Percentiles rank a stretch among this genome's conserved stretches.
Evolutionary conservation across 2,113 vertebrate genomes (phyloP).

Genomic region (Azemiops feae): DNA sequence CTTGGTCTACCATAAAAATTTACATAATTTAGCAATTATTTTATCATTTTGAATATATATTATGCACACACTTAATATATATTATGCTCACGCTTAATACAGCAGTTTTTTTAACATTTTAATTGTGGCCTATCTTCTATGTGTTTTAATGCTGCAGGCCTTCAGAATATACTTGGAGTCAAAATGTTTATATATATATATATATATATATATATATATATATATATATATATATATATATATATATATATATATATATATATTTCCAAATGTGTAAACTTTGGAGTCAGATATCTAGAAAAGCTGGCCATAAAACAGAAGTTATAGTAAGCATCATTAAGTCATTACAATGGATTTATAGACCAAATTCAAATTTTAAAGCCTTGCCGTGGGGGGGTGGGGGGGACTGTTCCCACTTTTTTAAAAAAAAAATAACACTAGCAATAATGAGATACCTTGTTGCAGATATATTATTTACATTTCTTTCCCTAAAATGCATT

Average conservation of each 20-base stretch:
- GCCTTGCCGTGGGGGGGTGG: neutral
- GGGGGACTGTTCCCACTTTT: conserved; percentile 1
- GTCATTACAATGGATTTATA: conserved; percentile 54
- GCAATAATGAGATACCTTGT: conserved; percentile 14
- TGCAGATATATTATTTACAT: neutral
- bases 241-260: neutral
- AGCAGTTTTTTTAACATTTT: conserved; percentile 64
- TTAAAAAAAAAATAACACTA: conserved; percentile 3
- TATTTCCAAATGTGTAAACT: conserved; percentile 49
- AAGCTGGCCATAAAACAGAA: conserved; percentile 38
- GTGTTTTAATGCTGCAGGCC: conserved; percentile 59
- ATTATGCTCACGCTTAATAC: conserved; percentile 43
- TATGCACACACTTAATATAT: conserved; percentile 59
- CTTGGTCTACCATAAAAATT: conserved; percentile 70
- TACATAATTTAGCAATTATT: conserved; percentile 77
- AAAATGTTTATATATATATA: conserved; percentile 22
- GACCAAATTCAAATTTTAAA: conserved; percentile 35
- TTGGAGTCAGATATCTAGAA: conserved; percentile 47
- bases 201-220: neutral
- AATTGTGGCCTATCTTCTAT: conserved; percentile 65
- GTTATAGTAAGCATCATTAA: conserved; percentile 44
- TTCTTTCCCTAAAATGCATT: neutral
- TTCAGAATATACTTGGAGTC: conserved; percentile 47
- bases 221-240: neutral
- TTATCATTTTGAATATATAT: conserved; percentile 71